These are phyloP conservation scores for Tenodera sinensis DNA, from an alignment of 2,888 invertebrate genomes.

Conservation along the genomic window DNA sequence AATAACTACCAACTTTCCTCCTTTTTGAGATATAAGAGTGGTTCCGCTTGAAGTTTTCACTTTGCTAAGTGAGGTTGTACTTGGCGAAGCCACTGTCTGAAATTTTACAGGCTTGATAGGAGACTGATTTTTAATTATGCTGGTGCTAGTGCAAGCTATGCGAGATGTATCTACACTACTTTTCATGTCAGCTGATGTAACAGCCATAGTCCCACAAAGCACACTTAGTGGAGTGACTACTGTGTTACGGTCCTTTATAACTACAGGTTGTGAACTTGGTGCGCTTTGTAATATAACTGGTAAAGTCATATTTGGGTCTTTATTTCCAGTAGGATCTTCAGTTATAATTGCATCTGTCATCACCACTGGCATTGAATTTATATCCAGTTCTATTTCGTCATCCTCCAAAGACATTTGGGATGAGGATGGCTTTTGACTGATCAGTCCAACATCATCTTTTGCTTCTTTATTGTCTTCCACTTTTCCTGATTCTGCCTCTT, in stretches of 20 bases:
- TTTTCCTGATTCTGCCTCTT: neutral
- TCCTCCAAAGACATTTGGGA: slow-evolving; percentile 14
- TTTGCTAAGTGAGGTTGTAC: neutral
- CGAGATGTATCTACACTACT: neutral
- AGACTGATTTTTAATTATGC: neutral
- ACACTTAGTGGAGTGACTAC: neutral
- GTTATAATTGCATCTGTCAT: slow-evolving; percentile 58
- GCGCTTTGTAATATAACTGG: neutral
- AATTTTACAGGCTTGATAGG: neutral
- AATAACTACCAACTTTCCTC: slow-evolving; percentile 43
- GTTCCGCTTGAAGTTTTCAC: neutral
- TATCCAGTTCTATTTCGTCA: slow-evolving; percentile 52
- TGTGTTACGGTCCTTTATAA: neutral
- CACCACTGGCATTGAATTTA: slow-evolving; percentile 73
- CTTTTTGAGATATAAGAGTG: slow-evolving; percentile 38
- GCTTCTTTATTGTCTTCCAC: neutral
- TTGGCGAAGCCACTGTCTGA: neutral
- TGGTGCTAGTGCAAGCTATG: neutral
- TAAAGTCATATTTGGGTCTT: neutral
- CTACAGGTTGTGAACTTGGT: neutral
- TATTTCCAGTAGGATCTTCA: slow-evolving; percentile 14
- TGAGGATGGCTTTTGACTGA: neutral
- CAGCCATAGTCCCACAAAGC: neutral
- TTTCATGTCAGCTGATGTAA: neutral
- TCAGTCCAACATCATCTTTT: neutral